These are phyloP conservation scores for Oophaga pumilio DNA, from an alignment of 2,113 vertebrate species.

Conservation along the genomic window DNA sequence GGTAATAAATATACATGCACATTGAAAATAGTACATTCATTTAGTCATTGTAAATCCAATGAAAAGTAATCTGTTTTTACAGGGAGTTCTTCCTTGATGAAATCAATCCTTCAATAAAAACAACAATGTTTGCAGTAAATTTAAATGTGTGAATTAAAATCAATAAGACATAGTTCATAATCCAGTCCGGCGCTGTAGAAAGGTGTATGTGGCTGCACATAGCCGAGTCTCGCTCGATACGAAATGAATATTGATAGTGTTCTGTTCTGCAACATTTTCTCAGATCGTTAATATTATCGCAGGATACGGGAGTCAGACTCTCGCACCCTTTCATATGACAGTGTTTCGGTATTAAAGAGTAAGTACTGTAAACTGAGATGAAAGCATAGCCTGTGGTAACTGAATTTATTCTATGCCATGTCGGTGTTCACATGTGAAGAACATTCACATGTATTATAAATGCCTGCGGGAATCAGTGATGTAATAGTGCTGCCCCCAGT, in stretches of 20 bases:
- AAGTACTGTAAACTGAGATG: background rate
- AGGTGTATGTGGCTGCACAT: slow-evolving; percentile 25
- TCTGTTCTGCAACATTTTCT: slow-evolving; percentile 28
- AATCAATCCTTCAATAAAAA: slow-evolving; percentile 68
- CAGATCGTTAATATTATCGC: slow-evolving; percentile 10
- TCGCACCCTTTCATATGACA: background rate
- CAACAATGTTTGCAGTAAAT: slow-evolving; percentile 56
- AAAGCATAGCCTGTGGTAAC: background rate
- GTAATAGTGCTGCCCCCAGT: background rate
- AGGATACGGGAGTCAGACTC: background rate
- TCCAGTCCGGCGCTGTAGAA: slow-evolving; percentile 33
- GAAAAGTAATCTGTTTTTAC: slow-evolving; percentile 63
- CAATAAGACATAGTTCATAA: slow-evolving; percentile 54
- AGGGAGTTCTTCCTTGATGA: slow-evolving; percentile 62
- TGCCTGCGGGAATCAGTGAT: background rate
- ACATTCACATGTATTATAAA: background rate
- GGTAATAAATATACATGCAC: background rate
- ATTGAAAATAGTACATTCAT: slow-evolving; percentile 58
- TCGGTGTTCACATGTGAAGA: background rate
- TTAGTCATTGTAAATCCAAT: slow-evolving; percentile 68
- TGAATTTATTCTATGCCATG: background rate
- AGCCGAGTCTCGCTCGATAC: background rate
- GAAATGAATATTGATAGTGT: slow-evolving; percentile 2
- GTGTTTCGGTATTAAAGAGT: background rate
- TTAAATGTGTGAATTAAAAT: slow-evolving; percentile 61